A percentile compares a stretch with the other conserved stretches of the same genome.
Evolutionary conservation across 2,797 vertebrate genomes (phyloP).

Genomic region (Esox masquinongy): DNA sequence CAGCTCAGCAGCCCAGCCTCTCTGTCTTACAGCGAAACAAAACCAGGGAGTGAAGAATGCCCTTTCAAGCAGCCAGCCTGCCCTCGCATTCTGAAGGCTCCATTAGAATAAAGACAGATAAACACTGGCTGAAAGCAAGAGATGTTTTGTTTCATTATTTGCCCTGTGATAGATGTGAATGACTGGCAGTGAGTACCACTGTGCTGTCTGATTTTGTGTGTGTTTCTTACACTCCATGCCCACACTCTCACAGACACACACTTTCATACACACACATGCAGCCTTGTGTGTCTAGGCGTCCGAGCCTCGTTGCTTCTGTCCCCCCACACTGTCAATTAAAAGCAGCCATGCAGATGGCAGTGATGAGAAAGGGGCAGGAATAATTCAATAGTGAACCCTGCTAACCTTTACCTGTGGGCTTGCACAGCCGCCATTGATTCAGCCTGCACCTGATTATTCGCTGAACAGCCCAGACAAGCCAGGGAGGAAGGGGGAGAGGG

Average conservation of each 20-base stretch:
- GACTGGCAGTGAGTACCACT: constrained; percentile 44
- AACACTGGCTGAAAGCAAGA: constrained; percentile 62
- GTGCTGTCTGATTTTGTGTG: constrained; percentile 34
- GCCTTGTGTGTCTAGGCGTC: constrained; percentile 40
- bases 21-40: constrained; percentile 66
- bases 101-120: constrained; percentile 71
- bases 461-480: constrained; percentile 66
- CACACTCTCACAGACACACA: constrained; percentile 21
- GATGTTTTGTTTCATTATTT: constrained; percentile 68
- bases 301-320: constrained; percentile 67
- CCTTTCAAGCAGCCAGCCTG: constrained; percentile 64
- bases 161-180: constrained; percentile 57
- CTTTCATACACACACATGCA: constrained; percentile 43
- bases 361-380: constrained; percentile 78
- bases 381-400: constrained; percentile 81
- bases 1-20: constrained; percentile 59
- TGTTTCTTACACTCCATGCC: constrained; percentile 27
- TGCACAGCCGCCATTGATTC: constrained; percentile 77
- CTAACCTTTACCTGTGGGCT: constrained; percentile 82
- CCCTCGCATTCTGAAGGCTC: constrained; percentile 64
- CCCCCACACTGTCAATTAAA: constrained; percentile 73
- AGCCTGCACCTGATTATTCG: constrained; percentile 70
- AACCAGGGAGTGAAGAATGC: constrained; percentile 68
- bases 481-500: constrained; percentile 42
- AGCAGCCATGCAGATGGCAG: constrained; percentile 75